phyloP scores from a whole-genome alignment of 2,888 invertebrate genomes.

The Dichetophora obliterata region DNA sequence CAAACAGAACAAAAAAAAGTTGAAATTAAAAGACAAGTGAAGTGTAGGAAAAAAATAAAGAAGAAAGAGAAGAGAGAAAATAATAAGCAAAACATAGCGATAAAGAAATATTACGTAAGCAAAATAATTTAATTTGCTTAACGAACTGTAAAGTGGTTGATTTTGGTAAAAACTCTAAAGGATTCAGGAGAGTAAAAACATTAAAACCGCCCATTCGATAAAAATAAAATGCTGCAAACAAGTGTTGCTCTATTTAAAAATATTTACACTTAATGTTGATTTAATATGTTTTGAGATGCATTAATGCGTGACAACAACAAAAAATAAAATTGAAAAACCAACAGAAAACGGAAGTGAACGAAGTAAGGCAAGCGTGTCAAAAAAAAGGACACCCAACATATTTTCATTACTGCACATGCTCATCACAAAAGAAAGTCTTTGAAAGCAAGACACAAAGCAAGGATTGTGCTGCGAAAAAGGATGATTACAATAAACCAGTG shows the following conservation, averaged over 20 bases:
- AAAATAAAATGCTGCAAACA: not conserved
- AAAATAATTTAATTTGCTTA: constrained; percentile 27
- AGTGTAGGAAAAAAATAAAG: not conserved
- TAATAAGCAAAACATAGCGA: not conserved
- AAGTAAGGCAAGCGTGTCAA: not conserved
- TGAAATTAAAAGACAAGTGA: not conserved
- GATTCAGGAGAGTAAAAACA: not conserved
- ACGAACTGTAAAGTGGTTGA: constrained; percentile 22
- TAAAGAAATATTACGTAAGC: not conserved
- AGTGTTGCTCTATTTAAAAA: not conserved
- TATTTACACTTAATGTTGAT: constrained; percentile 10
- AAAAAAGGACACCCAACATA: constrained; percentile 14
- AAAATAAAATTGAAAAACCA: not conserved
- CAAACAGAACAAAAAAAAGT: not conserved
- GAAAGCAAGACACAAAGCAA: not conserved
- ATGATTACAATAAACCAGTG: not conserved
- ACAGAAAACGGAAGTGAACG: not conserved
- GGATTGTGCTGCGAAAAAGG: not conserved
- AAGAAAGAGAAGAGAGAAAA: not conserved
- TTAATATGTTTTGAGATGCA: constrained; percentile 1
- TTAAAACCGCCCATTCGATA: not conserved
- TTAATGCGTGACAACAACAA: not conserved
- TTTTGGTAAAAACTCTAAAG: not conserved
- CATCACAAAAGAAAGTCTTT: not conserved
- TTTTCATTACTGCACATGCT: constrained; percentile 2